Percentiles rank a stretch among this genome's conserved stretches.
Evolutionary conservation across 1,140 invertebrate genomes (phyloP).

Genomic region (Colletes gigas): DNA sequence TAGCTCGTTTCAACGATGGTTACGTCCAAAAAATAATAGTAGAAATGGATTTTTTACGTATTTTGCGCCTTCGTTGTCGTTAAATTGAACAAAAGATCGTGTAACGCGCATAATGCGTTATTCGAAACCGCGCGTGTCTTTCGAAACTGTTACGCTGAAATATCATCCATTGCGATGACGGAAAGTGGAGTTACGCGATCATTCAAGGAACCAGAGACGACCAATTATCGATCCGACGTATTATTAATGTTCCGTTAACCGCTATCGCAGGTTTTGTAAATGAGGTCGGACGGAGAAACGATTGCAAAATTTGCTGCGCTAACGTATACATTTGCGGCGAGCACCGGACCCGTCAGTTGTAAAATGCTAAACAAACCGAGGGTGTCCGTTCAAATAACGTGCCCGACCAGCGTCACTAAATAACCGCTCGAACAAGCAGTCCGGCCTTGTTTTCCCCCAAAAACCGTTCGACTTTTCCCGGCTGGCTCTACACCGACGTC

Average conservation of each 20-base stretch:
- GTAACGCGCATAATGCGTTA: not conserved
- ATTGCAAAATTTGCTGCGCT: slow-evolving; percentile 49
- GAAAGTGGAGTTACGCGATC: not conserved
- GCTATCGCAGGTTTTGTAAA: slow-evolving; percentile 47
- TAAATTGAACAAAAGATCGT: slow-evolving; percentile 6
- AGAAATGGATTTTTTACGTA: not conserved
- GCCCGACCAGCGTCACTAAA: slow-evolving; percentile 64
- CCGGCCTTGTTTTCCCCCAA: slow-evolving; percentile 47
- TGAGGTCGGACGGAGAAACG: slow-evolving; percentile 29
- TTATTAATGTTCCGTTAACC: slow-evolving; percentile 41
- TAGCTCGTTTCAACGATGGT: not conserved
- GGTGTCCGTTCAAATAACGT: slow-evolving; percentile 68
- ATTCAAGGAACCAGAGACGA: not conserved
- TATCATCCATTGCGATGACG: not conserved
- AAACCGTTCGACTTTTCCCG: slow-evolving; percentile 58
- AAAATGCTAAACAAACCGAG: slow-evolving; percentile 71
- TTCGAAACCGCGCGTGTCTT: not conserved
- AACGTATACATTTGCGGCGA: slow-evolving; percentile 56
- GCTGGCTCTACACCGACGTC: not conserved
- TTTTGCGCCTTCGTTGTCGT: not conserved
- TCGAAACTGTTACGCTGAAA: not conserved
- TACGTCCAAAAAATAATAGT: not conserved
- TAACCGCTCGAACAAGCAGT: slow-evolving; percentile 60
- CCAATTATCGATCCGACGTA: slow-evolving; percentile 31
- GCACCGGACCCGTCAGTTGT: slow-evolving; percentile 57